phyloP scores from a whole-genome alignment of 2,113 vertebrate genomes.

The Myotis brandtii region DNA sequence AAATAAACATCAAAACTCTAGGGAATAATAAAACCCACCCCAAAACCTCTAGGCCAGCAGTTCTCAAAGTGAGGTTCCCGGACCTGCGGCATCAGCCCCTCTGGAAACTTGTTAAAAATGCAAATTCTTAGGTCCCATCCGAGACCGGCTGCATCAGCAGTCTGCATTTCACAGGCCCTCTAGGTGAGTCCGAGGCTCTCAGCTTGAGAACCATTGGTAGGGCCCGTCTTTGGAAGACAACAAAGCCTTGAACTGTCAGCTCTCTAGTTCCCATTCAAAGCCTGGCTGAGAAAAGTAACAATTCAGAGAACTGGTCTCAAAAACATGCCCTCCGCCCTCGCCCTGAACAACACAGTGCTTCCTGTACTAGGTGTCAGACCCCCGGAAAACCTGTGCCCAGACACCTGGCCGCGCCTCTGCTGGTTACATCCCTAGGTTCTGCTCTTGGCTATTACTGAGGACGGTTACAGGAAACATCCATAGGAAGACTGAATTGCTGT shows the following conservation, averaged over 20 bases:
- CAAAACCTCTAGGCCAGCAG: not conserved
- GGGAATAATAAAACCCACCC: not conserved
- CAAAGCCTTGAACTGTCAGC: not conserved
- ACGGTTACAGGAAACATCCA: not conserved
- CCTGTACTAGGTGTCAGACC: not conserved
- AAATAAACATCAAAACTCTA: not conserved
- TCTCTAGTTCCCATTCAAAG: not conserved
- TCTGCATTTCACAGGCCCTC: not conserved
- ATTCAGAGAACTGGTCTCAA: not conserved
- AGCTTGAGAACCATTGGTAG: not conserved
- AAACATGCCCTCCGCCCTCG: not conserved
- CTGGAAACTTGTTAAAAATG: constrained; percentile 17
- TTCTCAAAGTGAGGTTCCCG: not conserved
- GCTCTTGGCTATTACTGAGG: not conserved
- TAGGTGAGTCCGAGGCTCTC: not conserved
- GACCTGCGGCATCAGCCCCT: not conserved
- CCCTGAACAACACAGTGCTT: not conserved
- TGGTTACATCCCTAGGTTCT: not conserved
- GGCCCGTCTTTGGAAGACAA: not conserved
- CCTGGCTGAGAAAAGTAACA: constrained; percentile 7
- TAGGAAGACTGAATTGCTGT: not conserved
- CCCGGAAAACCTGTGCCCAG: not conserved
- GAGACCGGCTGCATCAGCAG: not conserved
- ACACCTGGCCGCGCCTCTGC: rapidly evolving
- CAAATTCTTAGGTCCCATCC: not conserved